Conservation (phyloP, 1,140 invertebrate genomes). For the Drosophila setifemur region DNA sequence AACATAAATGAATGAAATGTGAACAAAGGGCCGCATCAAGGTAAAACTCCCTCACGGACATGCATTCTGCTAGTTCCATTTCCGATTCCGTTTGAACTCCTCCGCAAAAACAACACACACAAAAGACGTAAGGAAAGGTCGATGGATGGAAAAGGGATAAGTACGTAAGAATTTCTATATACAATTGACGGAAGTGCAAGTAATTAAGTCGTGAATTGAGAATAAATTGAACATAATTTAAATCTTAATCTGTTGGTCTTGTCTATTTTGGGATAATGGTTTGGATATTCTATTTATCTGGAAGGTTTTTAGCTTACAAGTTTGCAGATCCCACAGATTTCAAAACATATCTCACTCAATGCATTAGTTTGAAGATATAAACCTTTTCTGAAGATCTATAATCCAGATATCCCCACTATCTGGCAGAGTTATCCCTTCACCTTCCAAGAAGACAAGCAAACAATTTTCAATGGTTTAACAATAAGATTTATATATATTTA, state of each 20-base stretch:
- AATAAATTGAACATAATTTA: slow-evolving; percentile 43
- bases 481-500: slow-evolving; percentile 37
- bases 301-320: no score
- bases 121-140: no score
- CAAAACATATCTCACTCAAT: no score
- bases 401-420: not conserved
- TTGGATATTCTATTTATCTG: not conserved
- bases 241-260: not conserved
- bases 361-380: no score
- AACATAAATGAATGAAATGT: not conserved
- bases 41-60: slow-evolving; percentile 17
- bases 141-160: no score
- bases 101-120: no score
- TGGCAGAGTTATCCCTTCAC: no score
- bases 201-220: slow-evolving; percentile 27
- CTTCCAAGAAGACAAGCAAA: no score
- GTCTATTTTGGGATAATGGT: not conserved
- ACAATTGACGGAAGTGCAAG: slow-evolving; percentile 20
- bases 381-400: no score
- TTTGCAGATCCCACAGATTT: no score
- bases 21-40: not conserved
- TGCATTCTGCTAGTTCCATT: not conserved
- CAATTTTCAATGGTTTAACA: slow-evolving; percentile 11
- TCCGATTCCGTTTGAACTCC: slow-evolving; percentile 4
- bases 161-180: slow-evolving; percentile 30